Evolutionary conservation across 1,140 invertebrate species (phyloP), one percentile per base, ranked within the genome.

Genomic region (Pachypeltis micranthus): DNA sequence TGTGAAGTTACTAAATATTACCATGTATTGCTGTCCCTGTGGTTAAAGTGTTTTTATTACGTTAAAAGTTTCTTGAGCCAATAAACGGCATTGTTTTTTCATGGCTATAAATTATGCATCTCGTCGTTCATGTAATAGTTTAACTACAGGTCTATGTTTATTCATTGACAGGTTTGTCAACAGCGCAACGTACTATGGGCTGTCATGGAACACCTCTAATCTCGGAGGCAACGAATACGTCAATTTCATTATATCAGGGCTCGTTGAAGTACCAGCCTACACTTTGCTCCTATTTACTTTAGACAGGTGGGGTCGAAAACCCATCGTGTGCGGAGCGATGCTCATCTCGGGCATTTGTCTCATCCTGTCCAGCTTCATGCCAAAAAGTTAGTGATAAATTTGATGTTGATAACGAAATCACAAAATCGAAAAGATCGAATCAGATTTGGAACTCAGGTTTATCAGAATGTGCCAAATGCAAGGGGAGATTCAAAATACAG

Each of bases 221-320:
- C 78, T 91, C 39, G 85, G 82, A 23, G 85, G 83, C 21, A 85
- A 88, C 70, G 80, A 82, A 29, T 86, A 86, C 63, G 65, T 90
- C 4, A 91, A 88, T 71, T 91, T 90, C 72, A 72, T 86, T 0
- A 82, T 91, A 64, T 83, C 83, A 19, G 88, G 85, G 1, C 72
- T 82, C 10, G 87, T 91, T 0, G 90, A 92, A 75, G 78, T 90
- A 64, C 87, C 87, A 0, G 85, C 83, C 1, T 91, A 90, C 69
- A 76, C 76, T 0, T 80, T 88, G 67, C 75, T 86, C 1, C 74
- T 88, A n/a, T 76, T 86, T 0, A 83, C 85, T 0, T 76, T 90
- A 3, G 83, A 87, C 68, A 77, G 80, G 65, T 86, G 84, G 81
- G 87, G 87, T 2, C 75, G 88, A 26, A 85, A 85, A 70, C 72